A percentile compares a stretch with the other conserved stretches of the same genome.
phyloP scores from a whole-genome alignment of 2,888 invertebrate genomes.

The Ennomos erosarius region DNA sequence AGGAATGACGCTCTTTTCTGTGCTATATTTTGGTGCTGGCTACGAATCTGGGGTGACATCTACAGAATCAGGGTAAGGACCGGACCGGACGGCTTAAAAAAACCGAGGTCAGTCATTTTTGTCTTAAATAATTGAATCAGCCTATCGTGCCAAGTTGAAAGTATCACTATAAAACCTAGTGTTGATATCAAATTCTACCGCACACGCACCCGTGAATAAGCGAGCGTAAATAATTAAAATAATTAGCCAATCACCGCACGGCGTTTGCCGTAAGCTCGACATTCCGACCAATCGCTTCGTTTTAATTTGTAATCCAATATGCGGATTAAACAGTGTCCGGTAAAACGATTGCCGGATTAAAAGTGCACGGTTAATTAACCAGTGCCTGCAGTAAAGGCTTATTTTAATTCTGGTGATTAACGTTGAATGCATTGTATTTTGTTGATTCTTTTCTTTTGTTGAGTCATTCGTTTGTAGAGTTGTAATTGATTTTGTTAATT shows the following conservation, averaged over 20 bases:
- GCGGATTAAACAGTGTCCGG: conserved; percentile 35
- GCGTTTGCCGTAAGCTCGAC: conserved; percentile 18
- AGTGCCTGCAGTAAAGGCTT: conserved; percentile 50
- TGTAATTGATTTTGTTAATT: too few species aligned
- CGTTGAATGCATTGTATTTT: conserved; percentile 38
- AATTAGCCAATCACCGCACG: conserved; percentile 23
- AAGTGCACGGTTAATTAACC: conserved; percentile 66
- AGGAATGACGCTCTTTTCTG: too few species aligned
- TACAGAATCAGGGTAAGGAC: too few species aligned
- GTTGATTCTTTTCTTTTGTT: too few species aligned
- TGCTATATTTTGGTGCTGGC: too few species aligned
- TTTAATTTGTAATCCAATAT: conserved; percentile 23
- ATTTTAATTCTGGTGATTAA: conserved; percentile 58
- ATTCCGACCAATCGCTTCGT: conserved; percentile 28
- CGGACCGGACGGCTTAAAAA: too few species aligned
- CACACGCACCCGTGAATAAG: conserved; percentile 3
- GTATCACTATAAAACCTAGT: too few species aligned
- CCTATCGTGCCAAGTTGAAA: too few species aligned
- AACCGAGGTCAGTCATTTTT: too few species aligned
- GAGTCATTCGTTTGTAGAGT: conserved; percentile 7
- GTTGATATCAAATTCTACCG: not conserved
- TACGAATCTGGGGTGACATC: too few species aligned
- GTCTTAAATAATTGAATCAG: too few species aligned
- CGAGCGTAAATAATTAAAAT: conserved; percentile 21
- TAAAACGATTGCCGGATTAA: conserved; percentile 57